Percentiles rank a stretch among this genome's conserved stretches.
Evolutionary conservation across 2,888 invertebrate species (phyloP).

Genomic region (Morinoia aosen): DNA sequence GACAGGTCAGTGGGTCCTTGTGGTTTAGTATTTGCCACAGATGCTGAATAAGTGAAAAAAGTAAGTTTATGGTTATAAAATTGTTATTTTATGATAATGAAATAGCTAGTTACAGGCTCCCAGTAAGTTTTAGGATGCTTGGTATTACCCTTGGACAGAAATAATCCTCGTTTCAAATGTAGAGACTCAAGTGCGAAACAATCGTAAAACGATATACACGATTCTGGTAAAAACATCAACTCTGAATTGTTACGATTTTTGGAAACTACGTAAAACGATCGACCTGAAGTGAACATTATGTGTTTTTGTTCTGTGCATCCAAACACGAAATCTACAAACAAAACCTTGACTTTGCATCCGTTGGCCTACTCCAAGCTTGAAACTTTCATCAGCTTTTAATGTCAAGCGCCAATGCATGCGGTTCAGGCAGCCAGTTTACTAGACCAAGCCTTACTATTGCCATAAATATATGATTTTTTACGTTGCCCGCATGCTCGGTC

Average conservation of each 20-base stretch:
- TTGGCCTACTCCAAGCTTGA: background rate
- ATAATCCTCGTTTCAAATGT: no score
- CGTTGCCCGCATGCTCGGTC: background rate
- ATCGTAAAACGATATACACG: no score
- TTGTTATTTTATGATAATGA: no score
- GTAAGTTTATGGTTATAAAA: no score
- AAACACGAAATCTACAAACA: background rate
- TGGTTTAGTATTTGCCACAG: no score
- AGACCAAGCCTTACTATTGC: background rate
- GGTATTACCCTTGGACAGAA: no score
- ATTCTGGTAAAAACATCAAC: no score
- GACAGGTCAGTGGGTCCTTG: no score
- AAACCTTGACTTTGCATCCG: slow-evolving; percentile 2
- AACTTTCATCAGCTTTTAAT: background rate
- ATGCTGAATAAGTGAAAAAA: no score
- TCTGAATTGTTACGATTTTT: background rate
- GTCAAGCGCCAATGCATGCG: slow-evolving; percentile 6
- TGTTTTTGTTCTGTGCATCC: background rate
- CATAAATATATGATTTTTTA: slow-evolving; percentile 3
- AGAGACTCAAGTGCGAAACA: no score
- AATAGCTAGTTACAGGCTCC: no score
- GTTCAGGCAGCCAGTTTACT: background rate
- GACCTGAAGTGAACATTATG: background rate
- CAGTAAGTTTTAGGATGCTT: no score
- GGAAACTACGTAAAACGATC: background rate